Evolutionary conservation across 2,113 vertebrate genomes (phyloP).

Genomic region (Lepus timidus): DNA sequence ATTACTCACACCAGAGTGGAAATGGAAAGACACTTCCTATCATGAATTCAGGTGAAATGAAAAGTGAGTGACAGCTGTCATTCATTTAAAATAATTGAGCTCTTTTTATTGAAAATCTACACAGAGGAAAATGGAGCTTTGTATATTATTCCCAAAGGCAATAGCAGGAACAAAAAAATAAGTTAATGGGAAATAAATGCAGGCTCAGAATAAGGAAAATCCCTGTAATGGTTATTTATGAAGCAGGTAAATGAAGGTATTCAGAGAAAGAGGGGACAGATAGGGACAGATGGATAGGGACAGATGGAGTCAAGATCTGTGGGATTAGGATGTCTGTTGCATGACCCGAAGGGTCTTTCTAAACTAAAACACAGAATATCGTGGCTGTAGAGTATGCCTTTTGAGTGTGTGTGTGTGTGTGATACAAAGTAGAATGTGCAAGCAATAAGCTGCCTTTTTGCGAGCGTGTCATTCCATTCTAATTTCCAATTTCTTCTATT

Average conservation of each 20-base stretch:
- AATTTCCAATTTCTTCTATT: conserved; percentile 51
- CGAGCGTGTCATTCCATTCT: background rate
- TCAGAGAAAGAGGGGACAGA: background rate
- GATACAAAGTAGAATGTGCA: background rate
- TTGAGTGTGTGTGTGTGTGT: background rate
- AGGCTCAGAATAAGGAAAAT: background rate
- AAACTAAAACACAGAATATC: background rate
- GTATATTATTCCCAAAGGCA: conserved; percentile 41
- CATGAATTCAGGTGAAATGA: background rate
- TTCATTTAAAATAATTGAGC: background rate
- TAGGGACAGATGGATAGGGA: background rate
- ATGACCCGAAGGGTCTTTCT: background rate
- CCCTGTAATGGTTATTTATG: background rate
- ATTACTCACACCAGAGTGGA: background rate
- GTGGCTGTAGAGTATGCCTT: fast-evolving
- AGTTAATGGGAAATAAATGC: background rate
- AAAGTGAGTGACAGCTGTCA: background rate
- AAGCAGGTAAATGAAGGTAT: background rate
- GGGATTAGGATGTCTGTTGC: background rate
- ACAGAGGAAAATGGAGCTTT: background rate
- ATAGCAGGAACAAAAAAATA: background rate
- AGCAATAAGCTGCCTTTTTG: background rate
- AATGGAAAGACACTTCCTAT: background rate
- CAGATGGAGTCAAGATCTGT: background rate
- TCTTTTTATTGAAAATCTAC: too few species aligned